Evolutionary conservation across 92 coral and sea anemone species (phyloP), one percentile per base, ranked within the genome.

Genomic region (Palythoa caribaeorum): DNA sequence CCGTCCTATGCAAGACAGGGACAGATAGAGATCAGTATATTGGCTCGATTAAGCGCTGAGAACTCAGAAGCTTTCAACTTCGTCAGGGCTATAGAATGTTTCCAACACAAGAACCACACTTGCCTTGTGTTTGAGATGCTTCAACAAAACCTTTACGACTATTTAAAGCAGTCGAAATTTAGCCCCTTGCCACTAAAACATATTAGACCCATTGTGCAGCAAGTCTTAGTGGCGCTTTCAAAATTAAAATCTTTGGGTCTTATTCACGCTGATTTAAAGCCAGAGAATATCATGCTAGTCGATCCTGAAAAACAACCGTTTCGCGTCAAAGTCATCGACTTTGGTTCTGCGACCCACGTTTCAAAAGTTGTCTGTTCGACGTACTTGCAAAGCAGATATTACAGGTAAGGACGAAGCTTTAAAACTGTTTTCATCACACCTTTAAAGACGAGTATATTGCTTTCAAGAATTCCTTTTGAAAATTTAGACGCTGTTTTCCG

Each of bases 1-100:
- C 99, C 99, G 19, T 95, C 98, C 6, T 97, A 97, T 83, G 99
- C 98, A 3, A 93, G 99, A 37, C 99, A 97, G 73, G 99, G 99
- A 16, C 99, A 97, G 57, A 94, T 97, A 38, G 99, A 97, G 79
- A 97, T 97, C 80, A 92, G 99, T 44, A 97, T 97, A 53, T 86
- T 97, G 89, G 98, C 98, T 12, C 93, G 95, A 57, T 89, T 97
- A 9, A 94, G 99, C 62, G 99, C 99, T 1, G 99, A 97, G 71
- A 97, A 97, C 86, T 97, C 99, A 0, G 99, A 97, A 76, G 99
- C 99, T 4, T 97, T 90, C 71, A 97, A 97, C 54, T 97, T 97
- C 84, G 99, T 97, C 36, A 98, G 99, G 16, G 99, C 99, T 9
- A 94, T 97, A 40, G 99, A 97, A 60, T 97, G 97, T 81, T 97